Evolutionary conservation across 2,888 invertebrate genomes (phyloP), one percentile per base, ranked within the genome.

Genomic region (Eupeodes luniger): DNA sequence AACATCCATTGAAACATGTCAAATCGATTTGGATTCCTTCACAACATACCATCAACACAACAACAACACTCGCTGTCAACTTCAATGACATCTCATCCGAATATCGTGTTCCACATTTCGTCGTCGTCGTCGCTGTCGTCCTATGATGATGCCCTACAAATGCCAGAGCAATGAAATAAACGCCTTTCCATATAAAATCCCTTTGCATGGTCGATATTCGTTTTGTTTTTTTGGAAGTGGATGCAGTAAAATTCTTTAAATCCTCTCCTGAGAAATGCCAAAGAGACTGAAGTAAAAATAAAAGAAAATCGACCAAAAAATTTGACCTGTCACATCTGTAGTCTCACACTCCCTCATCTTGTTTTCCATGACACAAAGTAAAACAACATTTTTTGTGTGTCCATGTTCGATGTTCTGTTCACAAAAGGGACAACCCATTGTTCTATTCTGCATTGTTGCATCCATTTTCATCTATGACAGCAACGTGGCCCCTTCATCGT

Each of bases 381-480:
- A 80, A 34, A 67, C 44, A 61, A 51, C 16, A 16, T 49, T 70
- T 77, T 76, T 59, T 27, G 27, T 55, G 12, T 69, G 47, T 59
- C 47, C 55, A 27, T 74, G 7, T 70, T 14, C 70, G 16, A 16
- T 67, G 79, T 49, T 72, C 51, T 59, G 79, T 36, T 72, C 51
- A 78, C 19, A 83, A 72, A 88, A 81, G 81, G 85, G 81, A 88
- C 81, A 85, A 81, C 81, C 77, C 34, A 88, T 85, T 88, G 85
- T 88, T 80, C 74, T 19, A 69, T 88, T 88, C 74, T 85, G 88
- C 88, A 88, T 88, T 81, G 88, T 84, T 85, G 85, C 85, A 88
- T 85, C 55, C 70, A 70, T 78, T 78, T 81, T 78, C 66, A 67
- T 78, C 78, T 72, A 61, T 69, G 79, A 82, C 78, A 77, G 61